Percentiles rank a stretch among this genome's conserved stretches.
phyloP scores from a whole-genome alignment of 1,140 invertebrate species.

The Penaeus indicus region DNA sequence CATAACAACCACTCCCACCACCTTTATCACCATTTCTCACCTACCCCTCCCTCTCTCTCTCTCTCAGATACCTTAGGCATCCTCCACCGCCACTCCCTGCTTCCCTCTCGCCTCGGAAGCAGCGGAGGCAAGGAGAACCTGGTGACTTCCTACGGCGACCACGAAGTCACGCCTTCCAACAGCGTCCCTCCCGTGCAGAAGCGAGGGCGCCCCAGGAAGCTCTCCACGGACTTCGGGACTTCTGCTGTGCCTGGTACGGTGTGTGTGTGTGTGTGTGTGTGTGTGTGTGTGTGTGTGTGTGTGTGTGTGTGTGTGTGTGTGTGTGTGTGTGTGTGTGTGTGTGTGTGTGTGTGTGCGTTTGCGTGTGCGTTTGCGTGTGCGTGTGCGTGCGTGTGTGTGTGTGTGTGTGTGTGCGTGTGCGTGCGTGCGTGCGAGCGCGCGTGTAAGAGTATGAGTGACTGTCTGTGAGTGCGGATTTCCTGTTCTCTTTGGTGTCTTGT shows the following conservation, averaged over 20 bases:
- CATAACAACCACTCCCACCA: too few relatives aligned
- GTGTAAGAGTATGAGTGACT: too few relatives aligned
- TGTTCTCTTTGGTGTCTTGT: too few relatives aligned
- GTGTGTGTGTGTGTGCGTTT: too few relatives aligned
- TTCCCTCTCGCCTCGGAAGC: constrained; percentile 29
- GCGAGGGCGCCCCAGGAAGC: constrained; percentile 49
- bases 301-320: too few relatives aligned
- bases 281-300: too few relatives aligned
- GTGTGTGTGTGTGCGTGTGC: too few relatives aligned
- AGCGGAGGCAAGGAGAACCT: constrained; percentile 46
- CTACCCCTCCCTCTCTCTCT: not conserved
- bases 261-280: not conserved
- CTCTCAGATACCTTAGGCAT: constrained; percentile 32
- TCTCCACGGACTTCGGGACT: constrained; percentile 43
- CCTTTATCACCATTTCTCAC: not conserved
- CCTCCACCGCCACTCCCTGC: constrained; percentile 35
- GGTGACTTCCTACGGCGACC: constrained; percentile 28
- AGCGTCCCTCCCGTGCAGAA: constrained; percentile 43
- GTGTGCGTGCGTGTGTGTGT: too few relatives aligned
- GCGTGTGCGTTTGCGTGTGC: too few relatives aligned
- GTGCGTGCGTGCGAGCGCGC: too few relatives aligned
- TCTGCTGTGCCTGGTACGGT: constrained; percentile 52
- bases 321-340: too few relatives aligned
- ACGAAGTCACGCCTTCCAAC: constrained; percentile 48
- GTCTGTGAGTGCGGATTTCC: too few relatives aligned